A percentile compares a stretch with the other conserved stretches of the same genome.
Conservation (phyloP, 2,113 vertebrate genomes). For the Furnarius figulus region DNA sequence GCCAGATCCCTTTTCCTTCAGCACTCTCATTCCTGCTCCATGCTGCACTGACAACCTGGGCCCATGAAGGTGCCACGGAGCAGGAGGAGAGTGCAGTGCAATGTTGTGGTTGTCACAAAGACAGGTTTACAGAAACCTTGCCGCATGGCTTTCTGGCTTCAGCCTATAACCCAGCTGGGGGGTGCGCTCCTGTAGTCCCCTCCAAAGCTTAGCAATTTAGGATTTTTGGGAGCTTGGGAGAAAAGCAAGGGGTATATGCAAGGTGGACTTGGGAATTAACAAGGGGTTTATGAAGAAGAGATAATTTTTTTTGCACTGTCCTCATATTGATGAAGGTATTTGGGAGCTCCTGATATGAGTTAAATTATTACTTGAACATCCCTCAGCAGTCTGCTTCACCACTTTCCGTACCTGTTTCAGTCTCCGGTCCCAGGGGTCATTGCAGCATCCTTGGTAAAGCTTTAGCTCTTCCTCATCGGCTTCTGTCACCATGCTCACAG, state of each 20-base stretch:
- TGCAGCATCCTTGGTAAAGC: conserved; percentile 73
- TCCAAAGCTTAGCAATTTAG: neutral
- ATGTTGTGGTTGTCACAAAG: neutral
- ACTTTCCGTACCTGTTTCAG: conserved; percentile 76
- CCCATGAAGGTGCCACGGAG: neutral
- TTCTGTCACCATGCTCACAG: conserved; percentile 83
- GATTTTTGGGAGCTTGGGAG: neutral
- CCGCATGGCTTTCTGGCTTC: neutral
- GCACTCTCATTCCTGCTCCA: neutral
- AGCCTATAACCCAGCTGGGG: neutral
- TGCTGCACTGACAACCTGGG: neutral
- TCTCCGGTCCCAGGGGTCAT: conserved; percentile 78
- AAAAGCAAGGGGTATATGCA: neutral
- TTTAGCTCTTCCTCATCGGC: conserved; percentile 85
- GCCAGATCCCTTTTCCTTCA: neutral
- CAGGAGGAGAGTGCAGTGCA: neutral
- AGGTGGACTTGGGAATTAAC: neutral
- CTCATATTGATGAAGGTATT: neutral
- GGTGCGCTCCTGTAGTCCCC: neutral
- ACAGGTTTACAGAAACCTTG: neutral
- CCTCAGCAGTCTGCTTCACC: neutral
- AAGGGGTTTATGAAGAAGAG: neutral
- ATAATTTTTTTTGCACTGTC: rapidly evolving
- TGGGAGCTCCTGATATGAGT: neutral
- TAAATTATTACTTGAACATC: neutral